Evolutionary conservation across 1,140 invertebrate species (phyloP), one percentile per base, ranked within the genome.

Genomic region (Halotydeus destructor): DNA sequence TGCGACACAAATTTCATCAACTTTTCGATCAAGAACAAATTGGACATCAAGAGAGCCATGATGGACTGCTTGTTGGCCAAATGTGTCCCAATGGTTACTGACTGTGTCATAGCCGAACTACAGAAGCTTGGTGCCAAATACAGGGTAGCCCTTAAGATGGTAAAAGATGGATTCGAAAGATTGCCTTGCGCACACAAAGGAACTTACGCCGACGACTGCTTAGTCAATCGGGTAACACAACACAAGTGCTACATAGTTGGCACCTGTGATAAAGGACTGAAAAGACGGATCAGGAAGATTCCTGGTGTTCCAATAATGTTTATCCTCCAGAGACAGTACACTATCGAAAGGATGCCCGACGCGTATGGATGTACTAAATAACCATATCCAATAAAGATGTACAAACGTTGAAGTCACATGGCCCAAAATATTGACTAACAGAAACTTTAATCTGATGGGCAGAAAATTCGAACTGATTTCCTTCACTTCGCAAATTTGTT

Each of bases 171-270:
- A 30, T 94, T 98, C 64, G 76, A 96, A 61, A 70, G 85, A 43
- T 67, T 99, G 30, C 69, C 76, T 35, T 99, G 94, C 64, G 61
- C 83, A 50, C 94, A 99, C 61, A 94, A 93, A 62, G 94, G 94
- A 30, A 97, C 86, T 2, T 99, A 99, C 68, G 93, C 94, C 49
- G 94, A 99, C 68, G 93, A 99, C 60, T 99, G 94, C 62, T 63
- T 99, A 39, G 85, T 98, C 2, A 78, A 98, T 54, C 69, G 91
- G 57, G 78, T 98, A 3, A 91, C 77, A 14, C 57, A 97, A 71
- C 89, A 97, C 58, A 98, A 98, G 60, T 98, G 91, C 65, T 99
- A 96, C 58, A 98, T 99, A 52, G 89, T 99, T 14, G 94, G 86
- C 5, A 98, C 94, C 2, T 96, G 94, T 67, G 94, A 99, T 63